Conservation (phyloP, 2,113 vertebrate species). For the Ramphastos sulfuratus region DNA sequence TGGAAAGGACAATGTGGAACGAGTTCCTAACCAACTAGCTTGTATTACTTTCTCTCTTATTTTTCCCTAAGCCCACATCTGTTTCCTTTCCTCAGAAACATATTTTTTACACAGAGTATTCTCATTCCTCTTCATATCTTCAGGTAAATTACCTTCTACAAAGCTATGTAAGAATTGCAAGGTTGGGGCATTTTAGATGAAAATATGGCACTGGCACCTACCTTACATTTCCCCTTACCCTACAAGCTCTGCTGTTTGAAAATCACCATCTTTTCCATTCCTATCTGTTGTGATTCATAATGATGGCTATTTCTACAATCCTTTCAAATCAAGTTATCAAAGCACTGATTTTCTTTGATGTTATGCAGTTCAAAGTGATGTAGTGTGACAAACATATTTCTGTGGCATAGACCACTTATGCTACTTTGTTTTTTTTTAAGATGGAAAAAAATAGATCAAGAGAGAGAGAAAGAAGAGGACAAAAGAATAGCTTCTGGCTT, state of each 20-base stretch:
- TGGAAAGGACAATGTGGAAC: not conserved
- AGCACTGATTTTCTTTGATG: slow-evolving; percentile 73
- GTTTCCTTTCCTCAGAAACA: not conserved
- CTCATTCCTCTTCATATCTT: not conserved
- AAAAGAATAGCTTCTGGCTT: not conserved
- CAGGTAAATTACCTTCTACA: not conserved
- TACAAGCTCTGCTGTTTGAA: slow-evolving; percentile 27
- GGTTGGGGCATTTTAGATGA: not conserved
- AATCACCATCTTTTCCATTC: slow-evolving; percentile 29
- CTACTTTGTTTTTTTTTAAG: slow-evolving; percentile 56
- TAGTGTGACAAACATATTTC: slow-evolving; percentile 65
- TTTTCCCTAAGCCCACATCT: not conserved
- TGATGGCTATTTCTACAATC: slow-evolving; percentile 65
- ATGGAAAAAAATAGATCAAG: not conserved
- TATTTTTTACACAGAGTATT: not conserved
- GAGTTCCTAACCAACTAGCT: not conserved
- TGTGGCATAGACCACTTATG: slow-evolving; percentile 50
- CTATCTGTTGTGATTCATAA: slow-evolving; percentile 64
- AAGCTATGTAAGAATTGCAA: not conserved
- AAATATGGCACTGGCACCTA: not conserved
- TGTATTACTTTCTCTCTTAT: not conserved
- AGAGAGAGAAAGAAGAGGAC: not conserved
- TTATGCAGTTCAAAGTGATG: slow-evolving; percentile 68
- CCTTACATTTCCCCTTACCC: not conserved
- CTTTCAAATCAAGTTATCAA: slow-evolving; percentile 73